A percentile compares a stretch with the other conserved stretches of the same genome.
These are phyloP conservation scores for Procambarus clarkii DNA, from an alignment of 1,140 invertebrate species.

Conservation along the genomic window DNA sequence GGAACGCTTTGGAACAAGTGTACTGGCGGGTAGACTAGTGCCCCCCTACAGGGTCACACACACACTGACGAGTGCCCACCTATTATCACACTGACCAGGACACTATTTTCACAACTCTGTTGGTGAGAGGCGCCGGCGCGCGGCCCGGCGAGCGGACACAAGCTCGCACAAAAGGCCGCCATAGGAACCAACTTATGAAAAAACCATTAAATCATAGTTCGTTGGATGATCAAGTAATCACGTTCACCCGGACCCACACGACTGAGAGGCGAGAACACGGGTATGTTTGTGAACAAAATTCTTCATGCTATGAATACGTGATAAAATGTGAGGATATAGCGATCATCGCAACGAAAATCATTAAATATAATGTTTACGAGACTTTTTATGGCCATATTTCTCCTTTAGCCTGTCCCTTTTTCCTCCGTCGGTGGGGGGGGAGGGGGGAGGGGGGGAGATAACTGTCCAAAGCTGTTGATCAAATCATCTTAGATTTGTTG, in stretches of 20 bases:
- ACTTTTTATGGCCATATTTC: background rate
- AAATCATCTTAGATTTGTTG: background rate
- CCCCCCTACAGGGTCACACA: background rate
- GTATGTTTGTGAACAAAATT: no score
- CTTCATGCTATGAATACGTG: background rate
- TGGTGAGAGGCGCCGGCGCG: background rate
- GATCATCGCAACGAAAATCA: background rate
- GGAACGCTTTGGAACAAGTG: conserved; percentile 32
- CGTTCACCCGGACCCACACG: no score
- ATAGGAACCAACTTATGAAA: background rate
- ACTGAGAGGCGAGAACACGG: no score
- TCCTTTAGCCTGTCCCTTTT: background rate
- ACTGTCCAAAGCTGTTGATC: background rate
- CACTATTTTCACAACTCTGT: conserved; percentile 25
- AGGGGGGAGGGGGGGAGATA: no score
- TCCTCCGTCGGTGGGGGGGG: no score
- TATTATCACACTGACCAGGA: no score
- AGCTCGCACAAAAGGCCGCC: conserved; percentile 21
- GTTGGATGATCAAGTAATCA: background rate
- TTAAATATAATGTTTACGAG: background rate
- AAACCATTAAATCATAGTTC: background rate
- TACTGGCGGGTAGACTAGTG: background rate
- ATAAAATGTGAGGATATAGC: background rate
- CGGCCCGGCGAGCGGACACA: background rate
- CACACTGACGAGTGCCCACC: background rate